Base-by-base conservation (phyloP, 2,888 invertebrate genomes). In the Frankliniella intonsa region DNA sequence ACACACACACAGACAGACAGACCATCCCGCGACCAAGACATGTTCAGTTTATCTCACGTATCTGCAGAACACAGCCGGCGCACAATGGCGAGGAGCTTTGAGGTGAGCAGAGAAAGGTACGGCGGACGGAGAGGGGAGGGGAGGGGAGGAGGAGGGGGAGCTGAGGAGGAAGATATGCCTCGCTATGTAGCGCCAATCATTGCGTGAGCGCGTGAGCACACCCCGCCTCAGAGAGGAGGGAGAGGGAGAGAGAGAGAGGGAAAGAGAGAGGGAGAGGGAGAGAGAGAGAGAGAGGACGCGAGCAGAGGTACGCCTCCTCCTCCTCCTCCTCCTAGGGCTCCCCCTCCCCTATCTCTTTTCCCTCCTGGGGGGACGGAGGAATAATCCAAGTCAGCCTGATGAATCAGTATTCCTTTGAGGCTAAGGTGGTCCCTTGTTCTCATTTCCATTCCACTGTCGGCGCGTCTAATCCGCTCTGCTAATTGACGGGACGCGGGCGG, bases 401-500 rank as follows among this genome's bases (percentile, higher is more conserved):
- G 80, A 80, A 49, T 80, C 49, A n/a, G 17, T n/a, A 80, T 80
- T 38, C 80, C 38, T 49, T 49, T 80, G 38, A 38, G n/a, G 80
- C 38, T 19, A 22, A 22, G n/a, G n/a, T 69, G n/a, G n/a, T 49
- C n/a, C 80, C 80, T 80, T 49, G 38, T 80, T 22, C 14, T 8
- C 82, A 80, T 83, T 81, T 83, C 83, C 83, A 82, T 84, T 82
- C 82, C 81, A 80, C 83, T 69, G 81, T 38, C 79, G 50, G 38
- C 38, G 38, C 38, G 38, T 38, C 38, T 38, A 38, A 38, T 38
- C 38, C 38, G 38, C 38, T 38, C 38, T 2, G 38, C 38, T 38
- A 38, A 38, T 38, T 38, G 38, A 38, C 38, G 38, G 3, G 38
- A 38, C 38, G 3, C 38, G 38, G 38, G 38, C 5, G 5, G 38